Conservation (phyloP, 2,888 invertebrate genomes). For the Palloptera scutellata region DNA sequence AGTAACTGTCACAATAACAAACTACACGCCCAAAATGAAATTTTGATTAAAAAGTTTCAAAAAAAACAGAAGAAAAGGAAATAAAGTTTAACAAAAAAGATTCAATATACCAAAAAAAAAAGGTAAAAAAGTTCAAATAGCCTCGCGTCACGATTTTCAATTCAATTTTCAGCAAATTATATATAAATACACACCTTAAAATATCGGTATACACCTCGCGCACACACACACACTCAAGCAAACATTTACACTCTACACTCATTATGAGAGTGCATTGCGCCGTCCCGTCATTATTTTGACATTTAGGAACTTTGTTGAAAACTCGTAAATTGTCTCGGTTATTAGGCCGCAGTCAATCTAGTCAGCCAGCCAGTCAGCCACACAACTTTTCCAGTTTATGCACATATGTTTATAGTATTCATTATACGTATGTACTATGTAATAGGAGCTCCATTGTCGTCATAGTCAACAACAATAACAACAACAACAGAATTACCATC, state of each 20-base stretch:
- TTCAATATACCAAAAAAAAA: no score
- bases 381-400: no score
- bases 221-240: conserved; percentile 12
- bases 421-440: no score
- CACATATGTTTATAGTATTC: no score
- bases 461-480: conserved; percentile 8
- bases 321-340: conserved; percentile 37
- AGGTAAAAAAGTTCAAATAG: conserved; percentile 25
- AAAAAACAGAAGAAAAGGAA: not conserved
- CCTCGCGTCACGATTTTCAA: conserved; percentile 32
- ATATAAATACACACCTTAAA: not conserved
- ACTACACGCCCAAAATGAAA: not conserved
- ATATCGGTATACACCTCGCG: not conserved
- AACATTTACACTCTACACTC: no score
- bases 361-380: no score
- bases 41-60: not conserved
- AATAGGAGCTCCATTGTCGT: conserved; percentile 1
- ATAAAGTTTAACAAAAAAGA: not conserved
- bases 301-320: conserved; percentile 40
- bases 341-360: conserved; percentile 17
- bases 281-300: conserved; percentile 32
- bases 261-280: not conserved
- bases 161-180: conserved; percentile 13
- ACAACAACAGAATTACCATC: conserved; percentile 1
- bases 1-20: no score